phyloP scores from a whole-genome alignment of 1,140 invertebrate genomes.

The Polyergus mexicanus region DNA sequence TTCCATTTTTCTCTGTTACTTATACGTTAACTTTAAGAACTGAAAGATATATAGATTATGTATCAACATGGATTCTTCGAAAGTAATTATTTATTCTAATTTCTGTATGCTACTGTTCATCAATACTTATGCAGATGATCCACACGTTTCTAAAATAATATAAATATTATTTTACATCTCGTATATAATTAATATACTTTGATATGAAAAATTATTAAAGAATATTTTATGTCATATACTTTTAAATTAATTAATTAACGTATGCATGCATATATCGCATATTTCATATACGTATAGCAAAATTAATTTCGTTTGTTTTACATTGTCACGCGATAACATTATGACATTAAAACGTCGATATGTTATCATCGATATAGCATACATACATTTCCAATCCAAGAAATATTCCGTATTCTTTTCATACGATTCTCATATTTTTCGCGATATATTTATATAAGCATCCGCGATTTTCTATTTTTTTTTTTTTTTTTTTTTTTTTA shows the following conservation, averaged over 20 bases:
- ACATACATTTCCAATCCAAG: background rate
- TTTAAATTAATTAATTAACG: background rate
- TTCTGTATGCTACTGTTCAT: background rate
- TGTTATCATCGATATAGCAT: background rate
- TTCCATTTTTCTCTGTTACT: conserved; percentile 17
- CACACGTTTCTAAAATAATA: background rate
- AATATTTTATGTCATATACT: background rate
- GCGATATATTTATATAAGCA: background rate
- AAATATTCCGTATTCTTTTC: background rate
- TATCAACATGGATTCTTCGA: background rate
- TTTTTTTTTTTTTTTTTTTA: too few species aligned
- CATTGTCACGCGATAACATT: background rate
- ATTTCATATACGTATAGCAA: background rate
- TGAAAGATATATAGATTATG: background rate
- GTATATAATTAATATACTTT: background rate
- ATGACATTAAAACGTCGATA: background rate
- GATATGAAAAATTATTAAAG: conserved; percentile 16
- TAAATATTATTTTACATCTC: background rate
- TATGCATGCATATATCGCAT: background rate
- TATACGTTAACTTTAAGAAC: background rate
- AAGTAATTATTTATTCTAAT: background rate
- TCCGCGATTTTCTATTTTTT: background rate
- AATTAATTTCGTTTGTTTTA: background rate
- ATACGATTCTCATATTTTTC: background rate
- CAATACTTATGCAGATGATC: background rate